These are phyloP conservation scores for Cryptophagus acutangulus DNA, from an alignment of 2,888 invertebrate species.

Conservation along the genomic window DNA sequence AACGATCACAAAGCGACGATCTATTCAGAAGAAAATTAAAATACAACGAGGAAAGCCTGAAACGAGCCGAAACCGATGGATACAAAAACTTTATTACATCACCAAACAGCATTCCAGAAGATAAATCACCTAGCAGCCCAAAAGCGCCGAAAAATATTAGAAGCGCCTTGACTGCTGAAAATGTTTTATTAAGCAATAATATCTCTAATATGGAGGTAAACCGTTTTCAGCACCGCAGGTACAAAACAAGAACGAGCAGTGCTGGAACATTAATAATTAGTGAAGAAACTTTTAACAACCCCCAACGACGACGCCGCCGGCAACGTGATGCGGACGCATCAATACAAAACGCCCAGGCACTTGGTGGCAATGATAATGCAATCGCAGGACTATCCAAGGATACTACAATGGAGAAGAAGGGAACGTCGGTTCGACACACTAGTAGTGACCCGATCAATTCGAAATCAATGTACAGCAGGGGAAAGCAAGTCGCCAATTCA, in stretches of 20 bases:
- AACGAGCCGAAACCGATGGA: conserved; percentile 38
- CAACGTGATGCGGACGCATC: conserved; percentile 16
- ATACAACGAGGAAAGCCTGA: conserved; percentile 33
- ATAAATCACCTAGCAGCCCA: conserved; percentile 17
- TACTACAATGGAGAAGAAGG: conserved; percentile 10
- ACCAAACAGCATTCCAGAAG: conserved; percentile 15
- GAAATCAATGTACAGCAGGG: too few species aligned
- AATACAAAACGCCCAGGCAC: conserved; percentile 1
- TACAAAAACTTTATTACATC: conserved; percentile 36
- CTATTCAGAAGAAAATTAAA: conserved; percentile 37
- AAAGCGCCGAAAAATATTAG: conserved; percentile 18
- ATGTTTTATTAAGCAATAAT: conserved; percentile 25
- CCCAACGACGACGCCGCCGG: conserved; percentile 32
- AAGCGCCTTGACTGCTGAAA: conserved; percentile 22
- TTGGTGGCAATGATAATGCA: not conserved
- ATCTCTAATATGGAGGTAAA: conserved; percentile 25
- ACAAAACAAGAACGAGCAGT: conserved; percentile 50
- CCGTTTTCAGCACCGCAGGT: conserved; percentile 32
- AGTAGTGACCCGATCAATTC: conserved; percentile 16
- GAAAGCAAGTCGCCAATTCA: too few species aligned
- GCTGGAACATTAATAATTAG: conserved; percentile 54
- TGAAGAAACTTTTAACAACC: conserved; percentile 47
- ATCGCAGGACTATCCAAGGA: conserved; percentile 5
- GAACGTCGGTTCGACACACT: conserved; percentile 11
- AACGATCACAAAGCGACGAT: conserved; percentile 35